Percentiles rank a stretch among this genome's conserved stretches.
phyloP scores from a whole-genome alignment of 2,797 vertebrate genomes.

The Falco novaeseelandiae region DNA sequence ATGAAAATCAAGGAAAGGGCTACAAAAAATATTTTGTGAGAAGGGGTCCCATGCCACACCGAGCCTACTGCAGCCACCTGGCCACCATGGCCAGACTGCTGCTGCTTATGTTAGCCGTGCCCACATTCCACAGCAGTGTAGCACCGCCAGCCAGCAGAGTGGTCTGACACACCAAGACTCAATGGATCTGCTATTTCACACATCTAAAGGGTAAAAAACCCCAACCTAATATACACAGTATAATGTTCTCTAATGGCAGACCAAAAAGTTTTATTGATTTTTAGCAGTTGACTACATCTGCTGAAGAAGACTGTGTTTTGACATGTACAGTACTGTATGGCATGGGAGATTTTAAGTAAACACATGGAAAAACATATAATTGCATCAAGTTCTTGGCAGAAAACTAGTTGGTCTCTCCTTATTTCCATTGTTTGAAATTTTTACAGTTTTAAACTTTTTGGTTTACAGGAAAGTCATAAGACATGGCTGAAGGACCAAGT shows the following conservation, averaged over 20 bases:
- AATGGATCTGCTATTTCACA: neutral
- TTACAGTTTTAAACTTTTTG: neutral
- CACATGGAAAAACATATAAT: neutral
- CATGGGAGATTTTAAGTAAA: neutral
- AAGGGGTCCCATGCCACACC: neutral
- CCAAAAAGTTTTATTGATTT: neutral
- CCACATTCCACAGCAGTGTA: neutral
- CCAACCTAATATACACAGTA: neutral
- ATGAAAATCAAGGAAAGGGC: neutral
- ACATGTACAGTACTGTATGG: neutral
- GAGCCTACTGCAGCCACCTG: neutral
- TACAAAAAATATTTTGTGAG: neutral
- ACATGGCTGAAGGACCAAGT: neutral
- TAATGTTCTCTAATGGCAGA: neutral
- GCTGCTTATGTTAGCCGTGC: accelerated
- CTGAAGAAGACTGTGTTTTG: neutral
- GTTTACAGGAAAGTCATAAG: neutral
- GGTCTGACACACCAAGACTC: neutral
- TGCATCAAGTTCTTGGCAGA: neutral
- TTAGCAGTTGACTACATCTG: neutral
- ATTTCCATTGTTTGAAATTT: neutral
- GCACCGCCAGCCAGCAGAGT: neutral
- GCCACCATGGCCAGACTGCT: neutral
- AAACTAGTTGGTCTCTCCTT: neutral
- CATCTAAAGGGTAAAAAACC: neutral